Evolutionary conservation across 2,888 invertebrate genomes (phyloP).

Genomic region (Empis stercorea): DNA sequence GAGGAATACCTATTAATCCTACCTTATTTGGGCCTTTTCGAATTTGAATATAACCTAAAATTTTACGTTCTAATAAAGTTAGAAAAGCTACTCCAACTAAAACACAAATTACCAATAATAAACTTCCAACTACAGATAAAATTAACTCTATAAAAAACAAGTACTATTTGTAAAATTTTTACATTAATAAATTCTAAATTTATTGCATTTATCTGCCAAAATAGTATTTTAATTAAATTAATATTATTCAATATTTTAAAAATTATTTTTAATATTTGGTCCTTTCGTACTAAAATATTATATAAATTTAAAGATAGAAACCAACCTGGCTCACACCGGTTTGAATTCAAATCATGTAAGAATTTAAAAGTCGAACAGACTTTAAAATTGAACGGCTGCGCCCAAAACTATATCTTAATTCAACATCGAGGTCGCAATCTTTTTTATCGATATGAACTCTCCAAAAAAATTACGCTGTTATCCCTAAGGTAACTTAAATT

Average conservation of each 20-base stretch:
- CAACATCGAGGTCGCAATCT: conserved; percentile 84
- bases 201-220: conserved; percentile 58
- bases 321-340: conserved; percentile 76
- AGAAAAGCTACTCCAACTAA: conserved; percentile 57
- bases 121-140: conserved; percentile 34
- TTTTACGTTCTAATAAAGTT: conserved; percentile 57
- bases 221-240: conserved; percentile 32
- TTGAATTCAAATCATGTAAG: conserved; percentile 80
- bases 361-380: conserved; percentile 73
- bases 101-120: conserved; percentile 46
- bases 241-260: conserved; percentile 28
- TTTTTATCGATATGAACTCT: conserved; percentile 59
- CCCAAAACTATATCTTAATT: conserved; percentile 57
- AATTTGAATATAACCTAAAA: conserved; percentile 58
- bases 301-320: conserved; percentile 57
- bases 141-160: conserved; percentile 38
- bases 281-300: conserved; percentile 69
- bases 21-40: conserved; percentile 65
- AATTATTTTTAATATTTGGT: conserved; percentile 45
- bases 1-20: conserved; percentile 46
- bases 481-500: conserved; percentile 69
- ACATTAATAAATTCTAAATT: conserved; percentile 57
- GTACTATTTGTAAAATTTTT: conserved; percentile 43
- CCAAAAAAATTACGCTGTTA: conserved; percentile 71
- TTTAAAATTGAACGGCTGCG: conserved; percentile 48